Evolutionary conservation across 2,888 invertebrate species (phyloP).

Genomic region (Amphimallon solstitiale): DNA sequence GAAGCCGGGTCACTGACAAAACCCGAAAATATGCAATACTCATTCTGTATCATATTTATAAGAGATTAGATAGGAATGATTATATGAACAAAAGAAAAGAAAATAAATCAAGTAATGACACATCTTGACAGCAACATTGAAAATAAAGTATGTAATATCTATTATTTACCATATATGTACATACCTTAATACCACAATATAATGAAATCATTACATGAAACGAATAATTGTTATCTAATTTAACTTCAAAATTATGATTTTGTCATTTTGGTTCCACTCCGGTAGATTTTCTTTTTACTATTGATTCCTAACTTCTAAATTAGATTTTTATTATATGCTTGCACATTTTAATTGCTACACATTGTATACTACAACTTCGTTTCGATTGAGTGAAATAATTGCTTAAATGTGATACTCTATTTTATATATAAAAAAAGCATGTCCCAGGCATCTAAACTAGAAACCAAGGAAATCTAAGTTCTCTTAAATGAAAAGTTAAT

Average conservation of each 20-base stretch:
- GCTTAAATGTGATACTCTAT: no score
- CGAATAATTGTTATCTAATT: not conserved
- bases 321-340: no score
- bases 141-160: not conserved
- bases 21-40: conserved; percentile 27
- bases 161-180: no score
- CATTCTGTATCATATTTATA: conserved; percentile 21
- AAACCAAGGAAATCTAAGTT: no score
- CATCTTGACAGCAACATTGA: conserved; percentile 19
- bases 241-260: conserved; percentile 9
- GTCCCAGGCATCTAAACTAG: no score
- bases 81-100: not conserved
- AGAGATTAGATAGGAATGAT: not conserved
- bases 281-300: not conserved
- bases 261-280: not conserved
- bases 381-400: no score
- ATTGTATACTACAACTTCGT: no score
- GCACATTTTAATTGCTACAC: no score
- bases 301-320: not conserved
- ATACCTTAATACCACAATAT: not conserved
- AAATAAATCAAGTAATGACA: not conserved
- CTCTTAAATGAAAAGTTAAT: no score
- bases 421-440: no score
- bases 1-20: not conserved
- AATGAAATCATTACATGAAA: conserved; percentile 7